Evolutionary conservation across 2,888 invertebrate species (phyloP).

Genomic region (Odontomyia ornata): DNA sequence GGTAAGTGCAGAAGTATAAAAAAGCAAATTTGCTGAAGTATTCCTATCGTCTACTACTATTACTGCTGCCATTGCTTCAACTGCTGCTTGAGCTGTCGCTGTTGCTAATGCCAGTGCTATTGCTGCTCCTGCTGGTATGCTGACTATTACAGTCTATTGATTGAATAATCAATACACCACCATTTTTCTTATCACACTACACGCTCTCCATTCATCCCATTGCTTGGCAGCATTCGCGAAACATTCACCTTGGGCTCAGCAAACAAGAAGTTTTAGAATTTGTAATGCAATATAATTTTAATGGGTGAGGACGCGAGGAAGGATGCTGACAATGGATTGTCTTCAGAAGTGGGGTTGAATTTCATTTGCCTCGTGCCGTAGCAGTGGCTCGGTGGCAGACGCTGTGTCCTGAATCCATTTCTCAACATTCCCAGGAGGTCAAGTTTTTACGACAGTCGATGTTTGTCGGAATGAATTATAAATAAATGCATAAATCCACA

Average conservation of each 20-base stretch:
- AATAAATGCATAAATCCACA: too few relatives aligned
- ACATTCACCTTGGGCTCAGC: conserved; percentile 23
- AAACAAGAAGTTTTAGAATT: conserved; percentile 36
- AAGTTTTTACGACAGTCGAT: too few relatives aligned
- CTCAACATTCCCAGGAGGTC: too few relatives aligned
- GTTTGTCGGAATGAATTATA: too few relatives aligned
- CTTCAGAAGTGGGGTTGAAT: conserved; percentile 10
- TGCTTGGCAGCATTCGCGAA: not conserved
- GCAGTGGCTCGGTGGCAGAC: too few relatives aligned
- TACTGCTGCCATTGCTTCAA: conserved; percentile 34
- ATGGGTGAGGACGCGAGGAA: conserved; percentile 24
- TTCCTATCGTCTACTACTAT: conserved; percentile 40
- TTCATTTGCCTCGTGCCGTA: not conserved
- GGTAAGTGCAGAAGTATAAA: conserved; percentile 35
- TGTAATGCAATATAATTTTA: conserved; percentile 37
- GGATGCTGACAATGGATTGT: conserved; percentile 26
- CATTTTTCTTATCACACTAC: conserved; percentile 37
- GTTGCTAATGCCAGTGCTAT: conserved; percentile 14
- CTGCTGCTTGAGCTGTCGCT: not conserved
- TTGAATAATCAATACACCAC: conserved; percentile 53
- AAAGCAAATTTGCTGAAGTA: conserved; percentile 24
- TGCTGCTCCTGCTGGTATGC: conserved; percentile 36
- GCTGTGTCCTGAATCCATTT: too few relatives aligned
- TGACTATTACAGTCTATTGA: conserved; percentile 51
- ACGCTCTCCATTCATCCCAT: conserved; percentile 17